phyloP scores from a whole-genome alignment of 2,888 invertebrate species.

The Acrobasis repandana region DNA sequence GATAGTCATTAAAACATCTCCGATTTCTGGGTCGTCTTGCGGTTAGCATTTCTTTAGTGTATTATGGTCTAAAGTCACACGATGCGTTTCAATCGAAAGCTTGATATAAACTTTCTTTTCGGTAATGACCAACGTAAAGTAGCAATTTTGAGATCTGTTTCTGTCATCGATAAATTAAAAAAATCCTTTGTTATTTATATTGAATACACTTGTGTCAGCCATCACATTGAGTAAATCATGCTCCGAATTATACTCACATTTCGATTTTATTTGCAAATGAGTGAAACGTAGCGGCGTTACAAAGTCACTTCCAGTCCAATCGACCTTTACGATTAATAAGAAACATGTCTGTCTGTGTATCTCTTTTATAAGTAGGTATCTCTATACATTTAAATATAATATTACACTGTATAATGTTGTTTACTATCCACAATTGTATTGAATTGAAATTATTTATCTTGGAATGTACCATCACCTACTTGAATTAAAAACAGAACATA shows the following conservation, averaged over 20 bases:
- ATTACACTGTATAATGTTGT: no score
- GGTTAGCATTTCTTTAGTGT: slow-evolving; percentile 12
- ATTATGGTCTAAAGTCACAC: slow-evolving; percentile 12
- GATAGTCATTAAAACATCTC: slow-evolving; percentile 11
- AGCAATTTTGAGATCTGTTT: slow-evolving; percentile 4
- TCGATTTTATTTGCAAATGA: slow-evolving; percentile 13
- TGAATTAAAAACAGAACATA: no score
- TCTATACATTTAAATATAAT: neutral
- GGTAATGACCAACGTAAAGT: slow-evolving; percentile 13
- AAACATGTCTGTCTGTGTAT: neutral
- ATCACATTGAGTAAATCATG: neutral
- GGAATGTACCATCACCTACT: no score
- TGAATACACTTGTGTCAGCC: neutral
- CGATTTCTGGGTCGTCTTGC: slow-evolving; percentile 20
- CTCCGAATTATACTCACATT: neutral
- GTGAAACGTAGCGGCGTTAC: slow-evolving; percentile 10
- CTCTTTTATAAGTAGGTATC: neutral
- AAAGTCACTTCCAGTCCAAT: neutral
- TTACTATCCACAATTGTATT: no score
- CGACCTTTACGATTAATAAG: neutral
- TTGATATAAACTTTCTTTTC: slow-evolving; percentile 20
- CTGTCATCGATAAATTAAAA: slow-evolving; percentile 17
- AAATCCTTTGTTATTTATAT: neutral
- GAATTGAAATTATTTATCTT: no score
- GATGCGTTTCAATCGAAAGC: slow-evolving; percentile 20